Conservation (phyloP, 1,140 invertebrate genomes). For the Leptinotarsa texana region DNA sequence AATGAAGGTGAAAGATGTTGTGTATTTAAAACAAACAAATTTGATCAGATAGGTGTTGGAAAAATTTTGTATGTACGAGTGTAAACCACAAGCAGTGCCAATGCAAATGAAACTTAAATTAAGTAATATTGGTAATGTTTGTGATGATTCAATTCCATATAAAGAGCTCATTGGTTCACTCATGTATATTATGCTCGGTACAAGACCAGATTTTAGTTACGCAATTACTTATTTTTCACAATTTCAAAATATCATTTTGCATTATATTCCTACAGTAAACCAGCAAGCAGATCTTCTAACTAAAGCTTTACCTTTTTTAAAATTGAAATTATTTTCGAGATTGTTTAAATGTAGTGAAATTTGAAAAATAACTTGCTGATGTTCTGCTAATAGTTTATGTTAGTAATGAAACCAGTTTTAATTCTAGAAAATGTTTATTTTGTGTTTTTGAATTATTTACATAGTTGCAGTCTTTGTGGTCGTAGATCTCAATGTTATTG, state of each 20-base stretch:
- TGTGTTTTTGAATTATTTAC: too few relatives aligned
- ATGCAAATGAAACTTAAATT: slow-evolving; percentile 42
- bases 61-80: slow-evolving; percentile 44
- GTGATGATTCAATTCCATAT: slow-evolving; percentile 42
- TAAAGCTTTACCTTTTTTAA: slow-evolving; percentile 17
- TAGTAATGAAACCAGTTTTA: too few relatives aligned
- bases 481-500: too few relatives aligned
- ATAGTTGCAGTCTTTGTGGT: too few relatives aligned
- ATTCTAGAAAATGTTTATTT: too few relatives aligned
- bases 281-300: slow-evolving; percentile 43
- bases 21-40: background rate
- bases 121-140: slow-evolving; percentile 29
- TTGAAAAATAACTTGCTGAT: background rate
- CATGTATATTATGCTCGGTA: slow-evolving; percentile 53
- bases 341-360: background rate
- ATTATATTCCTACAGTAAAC: too few relatives aligned
- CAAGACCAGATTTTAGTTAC: slow-evolving; percentile 55
- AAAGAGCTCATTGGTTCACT: slow-evolving; percentile 51
- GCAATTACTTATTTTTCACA: slow-evolving; percentile 50
- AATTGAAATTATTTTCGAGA: background rate
- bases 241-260: slow-evolving; percentile 50
- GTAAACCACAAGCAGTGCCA: slow-evolving; percentile 38
- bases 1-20: background rate
- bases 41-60: slow-evolving; percentile 25
- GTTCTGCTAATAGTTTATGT: too few relatives aligned